phyloP scores from a whole-genome alignment of 2,113 vertebrate species.

The Aegotheles bennettii region DNA sequence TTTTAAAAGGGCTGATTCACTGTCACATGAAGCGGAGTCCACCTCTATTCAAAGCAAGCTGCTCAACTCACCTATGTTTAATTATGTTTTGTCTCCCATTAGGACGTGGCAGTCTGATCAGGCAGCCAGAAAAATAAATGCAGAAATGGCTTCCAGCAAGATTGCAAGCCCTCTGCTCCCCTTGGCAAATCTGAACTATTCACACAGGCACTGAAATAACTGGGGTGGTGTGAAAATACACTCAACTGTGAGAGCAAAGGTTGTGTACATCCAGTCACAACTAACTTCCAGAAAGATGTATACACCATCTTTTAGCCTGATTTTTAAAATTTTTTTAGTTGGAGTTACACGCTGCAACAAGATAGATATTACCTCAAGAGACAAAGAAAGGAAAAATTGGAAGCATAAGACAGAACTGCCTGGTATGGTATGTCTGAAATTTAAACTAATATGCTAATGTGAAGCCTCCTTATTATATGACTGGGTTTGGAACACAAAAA shows the following conservation, averaged over 20 bases:
- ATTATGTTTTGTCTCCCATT: slow-evolving; percentile 6
- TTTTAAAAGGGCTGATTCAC: background rate
- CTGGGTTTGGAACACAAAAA: background rate
- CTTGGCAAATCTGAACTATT: background rate
- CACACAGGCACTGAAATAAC: background rate
- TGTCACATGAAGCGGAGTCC: background rate
- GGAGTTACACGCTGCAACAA: background rate
- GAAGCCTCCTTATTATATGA: background rate
- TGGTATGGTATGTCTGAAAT: background rate
- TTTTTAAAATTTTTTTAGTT: background rate
- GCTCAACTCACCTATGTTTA: background rate
- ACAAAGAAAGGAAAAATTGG: background rate
- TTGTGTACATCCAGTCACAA: background rate
- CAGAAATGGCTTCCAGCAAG: background rate
- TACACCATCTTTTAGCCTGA: background rate
- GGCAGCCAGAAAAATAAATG: background rate
- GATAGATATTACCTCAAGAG: background rate
- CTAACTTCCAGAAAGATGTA: background rate
- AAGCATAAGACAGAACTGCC: background rate
- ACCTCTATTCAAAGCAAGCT: slow-evolving; percentile 14
- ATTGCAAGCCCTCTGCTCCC: background rate
- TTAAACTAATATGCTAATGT: background rate
- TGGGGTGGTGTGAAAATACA: background rate
- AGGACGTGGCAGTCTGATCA: slow-evolving; percentile 23
- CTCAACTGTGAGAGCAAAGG: background rate